Evolutionary conservation across 2,113 vertebrate genomes (phyloP), one percentile per base, ranked within the genome.

Genomic region (Tylochromis polylepis): DNA sequence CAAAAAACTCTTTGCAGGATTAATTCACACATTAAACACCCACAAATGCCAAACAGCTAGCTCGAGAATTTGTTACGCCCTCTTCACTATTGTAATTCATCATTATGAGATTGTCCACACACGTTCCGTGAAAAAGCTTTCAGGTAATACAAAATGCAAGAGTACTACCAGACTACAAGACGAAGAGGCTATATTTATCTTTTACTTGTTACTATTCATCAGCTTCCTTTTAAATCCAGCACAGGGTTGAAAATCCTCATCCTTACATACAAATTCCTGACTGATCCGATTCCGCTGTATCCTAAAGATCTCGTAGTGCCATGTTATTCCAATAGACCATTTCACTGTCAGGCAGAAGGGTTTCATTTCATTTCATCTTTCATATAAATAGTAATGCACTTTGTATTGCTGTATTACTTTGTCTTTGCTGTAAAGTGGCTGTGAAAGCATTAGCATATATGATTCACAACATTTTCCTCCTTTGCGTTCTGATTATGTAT

Each of bases 401-500:
- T 31, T 27, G 27, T 27, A 29, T 51, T 51, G 43, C 24, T 51
- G 60, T 20, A 65, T 65, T 65, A 65, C 20, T 65, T 65, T 65
- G 24, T 20, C 2, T 75, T 49, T 3, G 43, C 70, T 77, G 27
- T 34, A 53, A 14, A 51, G 16, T n/a, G 72, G 46, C 27, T 77
- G 6, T 14, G 18, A 77, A 77, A 31, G 27, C 27, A 51, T 77
- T 53, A 34, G 27, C 46, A 77, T 77, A 53, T 31, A 31, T 4
- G 10, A 22, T 5, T 56, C n/a, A 56, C 3, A 5, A 16, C 43
- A 31, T 51, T 11, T 51, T 51, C 46, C 4, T 77, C 46, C 43
- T 77, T 2, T 1, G 1, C 11, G 16, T n/a, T 29, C 22, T 58
- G 56, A 58, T 15, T 58, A 11, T 77, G 46, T n/a, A 0, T 2